These are phyloP conservation scores for Actenoides lindsayi DNA, from an alignment of 2,113 vertebrate species.

Conservation along the genomic window DNA sequence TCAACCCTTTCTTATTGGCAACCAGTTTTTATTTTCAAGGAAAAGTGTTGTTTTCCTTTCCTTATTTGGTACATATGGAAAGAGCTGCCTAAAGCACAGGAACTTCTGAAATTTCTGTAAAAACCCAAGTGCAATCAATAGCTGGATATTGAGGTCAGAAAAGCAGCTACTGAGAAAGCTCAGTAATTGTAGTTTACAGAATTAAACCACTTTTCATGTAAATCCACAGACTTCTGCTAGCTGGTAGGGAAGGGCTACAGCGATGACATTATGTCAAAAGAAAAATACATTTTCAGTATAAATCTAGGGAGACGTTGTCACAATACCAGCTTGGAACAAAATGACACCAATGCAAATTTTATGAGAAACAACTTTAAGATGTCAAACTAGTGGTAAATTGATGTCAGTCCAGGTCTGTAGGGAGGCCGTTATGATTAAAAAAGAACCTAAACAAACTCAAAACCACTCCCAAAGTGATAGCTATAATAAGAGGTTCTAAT, in stretches of 20 bases:
- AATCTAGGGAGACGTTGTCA: conserved; percentile 56
- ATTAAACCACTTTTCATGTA: conserved; percentile 27
- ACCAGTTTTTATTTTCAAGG: neutral
- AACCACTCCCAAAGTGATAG: neutral
- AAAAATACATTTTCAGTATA: conserved; percentile 60
- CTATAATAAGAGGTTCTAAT: conserved; percentile 12
- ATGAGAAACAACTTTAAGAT: conserved; percentile 67
- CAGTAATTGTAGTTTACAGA: conserved; percentile 20
- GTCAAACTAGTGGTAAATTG: conserved; percentile 66
- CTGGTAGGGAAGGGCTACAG: conserved; percentile 24
- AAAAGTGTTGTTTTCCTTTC: neutral
- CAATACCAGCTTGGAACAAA: conserved; percentile 61
- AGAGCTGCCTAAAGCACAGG: conserved; percentile 4
- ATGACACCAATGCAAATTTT: conserved; percentile 63
- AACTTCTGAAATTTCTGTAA: conserved; percentile 27
- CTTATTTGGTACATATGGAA: neutral
- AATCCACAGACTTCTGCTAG: neutral
- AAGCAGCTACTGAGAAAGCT: conserved; percentile 14
- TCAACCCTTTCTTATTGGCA: neutral
- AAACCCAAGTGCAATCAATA: conserved; percentile 26
- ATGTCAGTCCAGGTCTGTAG: conserved; percentile 54
- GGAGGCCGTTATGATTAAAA: conserved; percentile 41
- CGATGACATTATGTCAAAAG: conserved; percentile 49
- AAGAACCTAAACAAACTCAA: conserved; percentile 44
- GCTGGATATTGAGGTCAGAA: conserved; percentile 36